Conservation (phyloP, 2,113 vertebrate genomes). For the Mirounga angustirostris region DNA sequence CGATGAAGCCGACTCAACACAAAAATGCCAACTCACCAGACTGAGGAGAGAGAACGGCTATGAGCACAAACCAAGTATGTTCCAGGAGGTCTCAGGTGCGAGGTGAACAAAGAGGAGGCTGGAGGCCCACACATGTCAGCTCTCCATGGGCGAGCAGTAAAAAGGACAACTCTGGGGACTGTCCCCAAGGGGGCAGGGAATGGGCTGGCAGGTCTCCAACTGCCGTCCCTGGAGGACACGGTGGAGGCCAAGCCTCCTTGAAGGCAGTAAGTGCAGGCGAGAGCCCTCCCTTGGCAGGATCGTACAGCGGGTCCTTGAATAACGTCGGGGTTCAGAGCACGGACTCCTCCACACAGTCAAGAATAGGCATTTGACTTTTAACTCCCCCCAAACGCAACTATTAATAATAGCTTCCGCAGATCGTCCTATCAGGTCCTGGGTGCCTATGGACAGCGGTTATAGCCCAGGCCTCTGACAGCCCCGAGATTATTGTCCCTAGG, state of each 20-base stretch:
- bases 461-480: rapidly evolving
- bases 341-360: not conserved
- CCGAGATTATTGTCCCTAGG: rapidly evolving
- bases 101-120: not conserved
- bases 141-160: not conserved
- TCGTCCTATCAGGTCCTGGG: rapidly evolving
- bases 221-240: not conserved
- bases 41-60: rapidly evolving
- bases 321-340: not conserved
- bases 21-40: not conserved
- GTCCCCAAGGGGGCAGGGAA: not conserved
- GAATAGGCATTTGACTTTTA: not conserved
- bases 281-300: no score
- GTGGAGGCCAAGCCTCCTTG: not conserved
- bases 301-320: not conserved
- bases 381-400: not conserved
- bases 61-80: not conserved
- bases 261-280: not conserved
- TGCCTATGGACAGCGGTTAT: rapidly evolving
- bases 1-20: not conserved
- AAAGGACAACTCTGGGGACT: not conserved
- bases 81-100: not conserved
- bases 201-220: no score
- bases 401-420: not conserved
- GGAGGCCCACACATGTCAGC: not conserved